These are phyloP conservation scores for Burhinus oedicnemus DNA, from an alignment of 2,113 vertebrate genomes.

Conservation along the genomic window DNA sequence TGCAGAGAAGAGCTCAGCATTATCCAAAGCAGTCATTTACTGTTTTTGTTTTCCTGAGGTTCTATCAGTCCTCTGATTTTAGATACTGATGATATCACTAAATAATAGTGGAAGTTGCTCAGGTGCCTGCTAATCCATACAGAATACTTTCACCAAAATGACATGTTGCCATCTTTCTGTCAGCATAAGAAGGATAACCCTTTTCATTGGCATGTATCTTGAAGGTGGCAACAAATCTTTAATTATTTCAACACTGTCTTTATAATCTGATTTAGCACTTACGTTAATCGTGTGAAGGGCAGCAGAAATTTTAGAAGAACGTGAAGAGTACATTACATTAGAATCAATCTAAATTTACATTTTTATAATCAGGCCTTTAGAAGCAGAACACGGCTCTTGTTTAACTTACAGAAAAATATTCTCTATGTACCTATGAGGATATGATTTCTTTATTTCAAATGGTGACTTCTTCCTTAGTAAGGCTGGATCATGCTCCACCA, in stretches of 20 bases:
- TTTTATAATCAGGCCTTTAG: neutral
- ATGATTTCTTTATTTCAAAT: neutral
- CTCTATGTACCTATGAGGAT: neutral
- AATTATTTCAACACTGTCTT: neutral
- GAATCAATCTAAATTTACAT: neutral
- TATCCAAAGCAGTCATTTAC: neutral
- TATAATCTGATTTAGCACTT: neutral
- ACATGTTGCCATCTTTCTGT: fast-evolving
- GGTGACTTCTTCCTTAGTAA: neutral
- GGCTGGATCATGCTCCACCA: neutral
- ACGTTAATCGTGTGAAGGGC: neutral
- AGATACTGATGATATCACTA: neutral
- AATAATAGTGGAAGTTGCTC: neutral
- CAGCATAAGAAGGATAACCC: neutral
- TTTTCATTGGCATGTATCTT: neutral
- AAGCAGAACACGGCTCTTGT: neutral
- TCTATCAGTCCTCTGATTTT: neutral
- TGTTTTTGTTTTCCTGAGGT: neutral
- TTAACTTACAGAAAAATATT: neutral
- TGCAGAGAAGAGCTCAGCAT: neutral
- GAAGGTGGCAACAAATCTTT: neutral
- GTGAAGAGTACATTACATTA: neutral
- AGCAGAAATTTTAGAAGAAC: neutral
- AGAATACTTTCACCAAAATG: neutral
- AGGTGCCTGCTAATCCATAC: neutral